phyloP scores from a whole-genome alignment of 2,797 vertebrate species.

The Masticophis lateralis region DNA sequence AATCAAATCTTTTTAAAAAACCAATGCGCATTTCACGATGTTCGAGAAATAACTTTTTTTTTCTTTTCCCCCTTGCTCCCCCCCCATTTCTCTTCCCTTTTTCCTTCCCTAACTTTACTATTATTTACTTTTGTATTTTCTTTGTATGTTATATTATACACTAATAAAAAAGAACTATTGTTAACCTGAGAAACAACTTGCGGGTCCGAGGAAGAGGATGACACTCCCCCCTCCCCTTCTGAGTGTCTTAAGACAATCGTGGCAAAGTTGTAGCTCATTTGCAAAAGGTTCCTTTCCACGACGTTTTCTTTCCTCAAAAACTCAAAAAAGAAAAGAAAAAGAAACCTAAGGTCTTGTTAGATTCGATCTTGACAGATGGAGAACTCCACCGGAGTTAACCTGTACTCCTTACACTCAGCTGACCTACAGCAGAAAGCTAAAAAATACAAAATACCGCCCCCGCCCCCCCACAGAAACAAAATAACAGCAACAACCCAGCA shows the following conservation, averaged over 20 bases:
- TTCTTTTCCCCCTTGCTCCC: too few relatives aligned
- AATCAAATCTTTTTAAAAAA: background rate
- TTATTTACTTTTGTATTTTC: too few relatives aligned
- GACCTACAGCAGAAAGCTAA: background rate
- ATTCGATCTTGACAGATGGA: background rate
- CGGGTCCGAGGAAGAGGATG: background rate
- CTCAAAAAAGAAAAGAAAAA: background rate
- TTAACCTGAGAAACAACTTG: background rate
- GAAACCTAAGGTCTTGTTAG: background rate
- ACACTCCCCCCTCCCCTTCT: background rate
- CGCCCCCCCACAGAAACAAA: too few relatives aligned
- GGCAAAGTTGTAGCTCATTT: background rate
- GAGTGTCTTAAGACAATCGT: background rate
- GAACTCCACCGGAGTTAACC: background rate
- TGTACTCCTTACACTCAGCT: background rate
- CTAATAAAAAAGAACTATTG: too few relatives aligned
- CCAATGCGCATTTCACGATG: background rate
- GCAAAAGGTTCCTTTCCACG: background rate
- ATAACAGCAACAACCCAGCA: too few relatives aligned
- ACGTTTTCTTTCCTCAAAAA: background rate
- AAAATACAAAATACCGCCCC: background rate
- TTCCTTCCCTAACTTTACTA: too few relatives aligned
- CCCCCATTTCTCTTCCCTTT: too few relatives aligned
- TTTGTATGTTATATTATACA: too few relatives aligned
- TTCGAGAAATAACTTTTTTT: background rate